Base-by-base conservation (phyloP, 2,797 vertebrate species). In the Alectoris magna region DNA sequence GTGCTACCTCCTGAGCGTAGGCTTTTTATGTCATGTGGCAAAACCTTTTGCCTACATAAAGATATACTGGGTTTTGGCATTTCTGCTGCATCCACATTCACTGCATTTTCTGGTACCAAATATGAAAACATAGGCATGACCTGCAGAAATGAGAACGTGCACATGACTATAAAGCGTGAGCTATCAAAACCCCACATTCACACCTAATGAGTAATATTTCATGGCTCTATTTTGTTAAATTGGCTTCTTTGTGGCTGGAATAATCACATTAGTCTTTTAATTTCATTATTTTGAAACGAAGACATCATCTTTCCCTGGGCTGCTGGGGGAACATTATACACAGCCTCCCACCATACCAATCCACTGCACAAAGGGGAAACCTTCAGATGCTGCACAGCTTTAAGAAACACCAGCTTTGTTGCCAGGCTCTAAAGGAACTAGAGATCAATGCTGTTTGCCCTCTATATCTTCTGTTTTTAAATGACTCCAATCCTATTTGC, bases 91-190 rank as follows among this genome's bases (percentile, higher is more conserved):
- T 96, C 94, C 43, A 67, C 1, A 19, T 94, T 97, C 41, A 90
- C 94, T 51, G 95, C 56, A 17, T 96, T 95, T 83, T 96, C 85
- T 90, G 82, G 12, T 22, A 53, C 56, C 26, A 96, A 93, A 19
- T 97, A 95, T 86, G 96, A 97, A 81, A 97, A 91, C 94, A 97
- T 90, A 79, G 97, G 91, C 94, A 96, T 91, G 77, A 90, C 92
- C 97, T 97, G 36, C 34, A 88, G 27, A 56, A 87, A 94, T 66
- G 86, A 4, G 92, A 24, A 88, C 3, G 62, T 10, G 84, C 22
- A 41, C 55, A 5, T 4, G n/a, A 59, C 18, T 46, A 48, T 53
- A 63, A 31, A 76, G n/a, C 21, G 67, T 88, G 82, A 55, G 14
- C 19, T 22, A 34, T 11, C 51, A 43, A 64, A 15, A 1, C 22